Percentiles rank a stretch among this genome's conserved stretches.
Evolutionary conservation across 35 echinoderm and acorn worm genomes (phyloP).

Genomic region (Holothuria glaberrima): DNA sequence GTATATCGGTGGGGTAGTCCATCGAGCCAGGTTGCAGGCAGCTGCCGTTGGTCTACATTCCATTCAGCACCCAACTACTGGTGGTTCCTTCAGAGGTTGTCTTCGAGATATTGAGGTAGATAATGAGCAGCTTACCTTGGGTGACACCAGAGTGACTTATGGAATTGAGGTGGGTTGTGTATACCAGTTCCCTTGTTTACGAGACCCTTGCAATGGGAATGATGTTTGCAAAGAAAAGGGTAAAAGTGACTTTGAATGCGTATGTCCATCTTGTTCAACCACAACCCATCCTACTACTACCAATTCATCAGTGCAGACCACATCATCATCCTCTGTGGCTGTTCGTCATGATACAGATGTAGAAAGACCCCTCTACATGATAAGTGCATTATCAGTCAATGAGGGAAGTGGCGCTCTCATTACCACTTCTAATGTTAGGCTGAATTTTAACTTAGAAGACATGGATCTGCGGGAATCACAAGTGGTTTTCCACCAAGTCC

Average conservation of each 20-base stretch:
- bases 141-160: slow-evolving; percentile 81
- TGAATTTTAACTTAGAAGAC: slow-evolving; percentile 78
- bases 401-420: slow-evolving; percentile 77
- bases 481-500: slow-evolving; percentile 68
- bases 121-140: slow-evolving; percentile 69
- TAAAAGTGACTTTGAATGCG: slow-evolving; percentile 60
- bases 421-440: slow-evolving; percentile 61
- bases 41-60: slow-evolving; percentile 67
- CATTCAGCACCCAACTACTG: slow-evolving; percentile 70
- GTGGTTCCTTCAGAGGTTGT: slow-evolving; percentile 91
- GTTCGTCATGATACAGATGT: slow-evolving; percentile 14
- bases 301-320: not conserved
- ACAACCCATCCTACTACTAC: not conserved
- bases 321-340: not conserved
- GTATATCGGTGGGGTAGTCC: slow-evolving; percentile 89
- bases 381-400: slow-evolving; percentile 49
- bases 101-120: slow-evolving; percentile 90
- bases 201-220: slow-evolving; percentile 66
- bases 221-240: slow-evolving; percentile 76
- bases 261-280: slow-evolving; percentile 59
- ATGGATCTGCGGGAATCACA: slow-evolving; percentile 81
- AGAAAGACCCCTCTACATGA: slow-evolving; percentile 26
- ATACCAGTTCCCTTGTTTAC: slow-evolving; percentile 83
- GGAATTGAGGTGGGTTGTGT: slow-evolving; percentile 83
- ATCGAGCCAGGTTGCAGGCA: slow-evolving; percentile 76